Evolutionary conservation across 2,888 invertebrate species (phyloP), one percentile per base, ranked within the genome.

Genomic region (Dryococelus australis): DNA sequence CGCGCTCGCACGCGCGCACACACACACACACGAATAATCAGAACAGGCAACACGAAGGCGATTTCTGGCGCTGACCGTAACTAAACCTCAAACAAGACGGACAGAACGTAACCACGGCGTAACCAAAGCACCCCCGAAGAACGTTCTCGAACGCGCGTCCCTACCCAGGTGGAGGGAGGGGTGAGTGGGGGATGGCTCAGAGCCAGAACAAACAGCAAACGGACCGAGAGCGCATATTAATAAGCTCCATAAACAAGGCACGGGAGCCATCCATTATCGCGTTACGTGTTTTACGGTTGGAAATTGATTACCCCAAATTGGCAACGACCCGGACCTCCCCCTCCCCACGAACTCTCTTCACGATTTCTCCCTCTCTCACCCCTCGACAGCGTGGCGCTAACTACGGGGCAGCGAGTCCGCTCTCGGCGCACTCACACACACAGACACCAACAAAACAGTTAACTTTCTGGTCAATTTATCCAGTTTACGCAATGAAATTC

Each of bases 391-490:
- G 24, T 1, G n/a, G 51, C 51, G 8, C 51, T 20, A 51, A 51
- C 51, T 3, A 20, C 20, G 65, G 65, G 65, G 24, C 65, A 65
- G 65, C 51, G 51, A n/a, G 65, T 8, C 24, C 65, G 65, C 65
- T 8, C 65, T 20, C 65, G 24, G 16, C 65, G n/a, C n/a, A 65
- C 65, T 1, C 65, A 65, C 65, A n/a, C n/a, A n/a, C n/a, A n/a
- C n/a, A n/a, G n/a, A n/a, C n/a, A n/a, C n/a, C n/a, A n/a, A n/a
- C n/a, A 24, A 65, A 65, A 65, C 65, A 65, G 65, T 65, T 65
- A 65, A 65, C 65, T 65, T 65, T 65, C 65, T 65, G 65, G 65
- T 65, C 65, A 65, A 65, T 65, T 65, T 65, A 65, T 65, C 65
- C 65, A 65, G 24, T 65, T 65, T 65, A 20, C 65, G 65, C 65